phyloP scores from a whole-genome alignment of 2,113 vertebrate genomes.

The Cacatua alba region DNA sequence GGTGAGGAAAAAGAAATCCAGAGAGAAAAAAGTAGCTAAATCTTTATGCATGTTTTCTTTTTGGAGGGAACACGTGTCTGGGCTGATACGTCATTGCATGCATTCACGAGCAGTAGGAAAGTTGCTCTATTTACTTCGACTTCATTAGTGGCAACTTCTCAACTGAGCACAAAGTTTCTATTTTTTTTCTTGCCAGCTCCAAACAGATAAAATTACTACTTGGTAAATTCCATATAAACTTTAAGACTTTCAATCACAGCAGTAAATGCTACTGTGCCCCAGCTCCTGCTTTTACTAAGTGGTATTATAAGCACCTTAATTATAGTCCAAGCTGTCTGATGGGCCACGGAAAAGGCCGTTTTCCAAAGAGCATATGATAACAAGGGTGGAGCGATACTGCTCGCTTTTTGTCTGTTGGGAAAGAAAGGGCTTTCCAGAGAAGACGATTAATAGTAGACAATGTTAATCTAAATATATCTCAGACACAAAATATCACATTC shows the following conservation, averaged over 20 bases:
- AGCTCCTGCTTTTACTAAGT: conserved; percentile 43
- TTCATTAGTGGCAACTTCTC: conserved; percentile 39
- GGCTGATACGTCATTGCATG: neutral
- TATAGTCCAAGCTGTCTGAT: conserved; percentile 36
- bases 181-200: neutral
- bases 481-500: conserved; percentile 37
- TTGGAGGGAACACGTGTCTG: neutral
- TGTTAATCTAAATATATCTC: conserved; percentile 56
- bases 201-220: conserved; percentile 51
- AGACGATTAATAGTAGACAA: conserved; percentile 54
- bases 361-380: conserved; percentile 18
- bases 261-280: conserved; percentile 23
- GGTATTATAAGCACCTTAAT: conserved; percentile 63
- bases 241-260: conserved; percentile 51
- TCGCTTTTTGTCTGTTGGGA: neutral
- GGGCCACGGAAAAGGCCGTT: conserved; percentile 16
- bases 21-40: neutral
- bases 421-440: conserved; percentile 32
- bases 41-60: neutral
- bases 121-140: neutral
- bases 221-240: conserved; percentile 44
- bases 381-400: neutral
- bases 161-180: neutral
- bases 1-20: neutral
- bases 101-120: neutral